phyloP scores from a whole-genome alignment of 1,140 invertebrate genomes.

The Lepidotrigona ventralis region DNA sequence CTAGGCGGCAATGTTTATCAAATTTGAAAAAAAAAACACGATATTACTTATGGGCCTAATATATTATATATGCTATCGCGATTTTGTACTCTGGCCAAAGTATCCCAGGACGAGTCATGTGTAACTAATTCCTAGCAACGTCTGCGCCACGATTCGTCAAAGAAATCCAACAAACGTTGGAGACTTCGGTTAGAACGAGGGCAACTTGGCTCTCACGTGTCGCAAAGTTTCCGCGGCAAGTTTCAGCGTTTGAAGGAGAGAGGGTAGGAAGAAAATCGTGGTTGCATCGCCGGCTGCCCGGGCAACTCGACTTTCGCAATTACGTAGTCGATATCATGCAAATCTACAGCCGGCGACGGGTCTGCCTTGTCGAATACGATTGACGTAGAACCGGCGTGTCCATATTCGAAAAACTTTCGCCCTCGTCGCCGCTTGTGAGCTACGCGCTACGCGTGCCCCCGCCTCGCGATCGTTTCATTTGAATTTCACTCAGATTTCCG shows the following conservation, averaged over 20 bases:
- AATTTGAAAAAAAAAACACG: too few relatives aligned
- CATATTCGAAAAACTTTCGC: not conserved
- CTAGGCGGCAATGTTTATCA: too few relatives aligned
- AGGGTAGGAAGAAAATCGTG: slow-evolving; percentile 8
- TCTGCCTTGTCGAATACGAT: slow-evolving; percentile 2
- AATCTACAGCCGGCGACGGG: slow-evolving; percentile 20
- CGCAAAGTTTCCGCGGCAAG: slow-evolving; percentile 36
- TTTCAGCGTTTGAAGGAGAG: slow-evolving; percentile 27
- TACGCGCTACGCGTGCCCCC: too few relatives aligned
- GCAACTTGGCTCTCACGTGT: slow-evolving; percentile 52
- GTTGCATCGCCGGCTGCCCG: slow-evolving; percentile 16
- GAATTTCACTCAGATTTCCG: not conserved
- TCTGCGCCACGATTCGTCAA: not conserved
- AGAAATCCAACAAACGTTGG: not conserved
- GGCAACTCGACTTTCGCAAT: slow-evolving; percentile 47
- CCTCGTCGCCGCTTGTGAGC: not conserved
- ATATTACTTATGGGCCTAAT: too few relatives aligned
- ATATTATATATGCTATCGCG: too few relatives aligned
- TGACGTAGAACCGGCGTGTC: not conserved
- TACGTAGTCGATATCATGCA: slow-evolving; percentile 65
- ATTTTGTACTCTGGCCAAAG: too few relatives aligned
- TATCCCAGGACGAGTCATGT: too few relatives aligned
- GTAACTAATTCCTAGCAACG: too few relatives aligned
- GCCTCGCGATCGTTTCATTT: not conserved
- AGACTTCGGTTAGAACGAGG: not conserved